A percentile compares a stretch with the other conserved stretches of the same genome.
Conservation (phyloP, 2,797 vertebrate genomes). For the Lithobates sylvaticus region DNA sequence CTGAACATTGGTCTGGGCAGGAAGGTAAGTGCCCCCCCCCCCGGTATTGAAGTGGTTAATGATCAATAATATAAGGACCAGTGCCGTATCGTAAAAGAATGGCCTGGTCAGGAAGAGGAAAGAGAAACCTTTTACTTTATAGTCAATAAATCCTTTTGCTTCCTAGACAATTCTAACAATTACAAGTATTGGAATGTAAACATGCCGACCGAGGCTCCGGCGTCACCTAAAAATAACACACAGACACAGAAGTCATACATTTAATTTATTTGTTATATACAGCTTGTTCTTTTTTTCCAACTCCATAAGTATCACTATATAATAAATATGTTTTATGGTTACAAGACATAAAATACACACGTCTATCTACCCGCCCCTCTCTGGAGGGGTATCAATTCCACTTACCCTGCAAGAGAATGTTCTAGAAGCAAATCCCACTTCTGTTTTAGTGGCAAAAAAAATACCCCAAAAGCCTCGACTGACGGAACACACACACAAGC, state of each 20-base stretch:
- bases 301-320: slow-evolving; percentile 34
- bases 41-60: too few relatives aligned
- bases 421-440: background rate
- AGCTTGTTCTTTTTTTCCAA: slow-evolving; percentile 23
- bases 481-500: too few relatives aligned
- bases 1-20: too few relatives aligned
- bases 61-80: too few relatives aligned
- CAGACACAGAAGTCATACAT: slow-evolving; percentile 5
- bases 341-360: slow-evolving; percentile 50
- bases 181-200: background rate
- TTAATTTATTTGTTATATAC: slow-evolving; percentile 55
- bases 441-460: background rate
- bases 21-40: too few relatives aligned
- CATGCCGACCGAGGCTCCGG: too few relatives aligned
- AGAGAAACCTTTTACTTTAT: too few relatives aligned
- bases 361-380: background rate
- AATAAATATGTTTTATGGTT: slow-evolving; percentile 56
- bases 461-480: background rate
- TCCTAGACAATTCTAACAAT: too few relatives aligned
- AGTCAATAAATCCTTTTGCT: too few relatives aligned
- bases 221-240: background rate
- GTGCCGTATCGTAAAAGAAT: too few relatives aligned
- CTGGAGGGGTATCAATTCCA: background rate
- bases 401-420: background rate
- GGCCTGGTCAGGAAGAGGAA: too few relatives aligned